Conservation (phyloP, 2,888 invertebrate genomes). For the Parnassius smintheus region DNA sequence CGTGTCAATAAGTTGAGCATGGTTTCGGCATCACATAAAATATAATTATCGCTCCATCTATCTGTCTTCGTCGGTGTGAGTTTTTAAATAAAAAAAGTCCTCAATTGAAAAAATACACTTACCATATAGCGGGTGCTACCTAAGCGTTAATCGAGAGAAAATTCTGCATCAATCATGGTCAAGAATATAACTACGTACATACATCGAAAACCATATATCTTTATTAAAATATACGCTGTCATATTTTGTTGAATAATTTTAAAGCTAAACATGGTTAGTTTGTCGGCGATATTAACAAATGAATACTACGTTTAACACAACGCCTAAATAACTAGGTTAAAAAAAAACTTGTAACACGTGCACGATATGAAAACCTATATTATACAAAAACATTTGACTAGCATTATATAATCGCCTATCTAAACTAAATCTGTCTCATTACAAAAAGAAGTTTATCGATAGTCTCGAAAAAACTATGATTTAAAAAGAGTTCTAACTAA, state of each 20-base stretch:
- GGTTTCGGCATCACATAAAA: no score
- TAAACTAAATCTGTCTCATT: neutral
- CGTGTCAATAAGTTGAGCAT: no score
- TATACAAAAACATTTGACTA: constrained; percentile 2
- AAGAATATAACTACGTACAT: constrained; percentile 1
- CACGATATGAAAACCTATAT: neutral
- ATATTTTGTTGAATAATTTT: constrained; percentile 2
- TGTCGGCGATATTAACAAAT: neutral
- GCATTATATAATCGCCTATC: constrained; percentile 9
- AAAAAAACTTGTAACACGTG: neutral
- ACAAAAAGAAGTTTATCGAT: no score
- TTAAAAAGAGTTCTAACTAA: no score
- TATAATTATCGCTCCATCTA: no score
- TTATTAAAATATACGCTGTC: constrained; percentile 20
- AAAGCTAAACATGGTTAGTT: neutral
- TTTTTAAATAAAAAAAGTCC: no score
- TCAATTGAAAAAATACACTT: neutral
- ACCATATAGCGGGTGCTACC: neutral
- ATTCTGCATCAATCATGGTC: neutral
- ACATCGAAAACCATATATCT: constrained; percentile 11
- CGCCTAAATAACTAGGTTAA: neutral
- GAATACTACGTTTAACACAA: neutral
- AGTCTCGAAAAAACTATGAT: no score
- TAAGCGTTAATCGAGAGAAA: neutral
- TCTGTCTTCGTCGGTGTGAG: no score